Base-by-base conservation (phyloP, 64 coral and sea anemone genomes). In the Montipora sp. region DNA sequence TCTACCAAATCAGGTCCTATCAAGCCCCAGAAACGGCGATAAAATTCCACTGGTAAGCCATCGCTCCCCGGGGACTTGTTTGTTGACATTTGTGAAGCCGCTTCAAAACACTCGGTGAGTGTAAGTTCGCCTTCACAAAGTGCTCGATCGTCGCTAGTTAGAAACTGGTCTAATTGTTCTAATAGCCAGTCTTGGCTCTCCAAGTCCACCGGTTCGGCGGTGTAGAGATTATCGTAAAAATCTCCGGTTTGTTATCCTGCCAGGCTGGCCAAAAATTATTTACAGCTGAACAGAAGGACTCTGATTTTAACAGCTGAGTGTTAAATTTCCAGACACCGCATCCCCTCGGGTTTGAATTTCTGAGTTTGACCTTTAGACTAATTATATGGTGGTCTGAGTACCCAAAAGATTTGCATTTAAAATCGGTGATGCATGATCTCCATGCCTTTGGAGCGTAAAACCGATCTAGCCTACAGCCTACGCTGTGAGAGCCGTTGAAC, bases 151-250 rank as follows among this genome's bases (percentile, higher is more conserved):
- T 45, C 11, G 22, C 7, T 2, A 6, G 23, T 11, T 13, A 75
- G 73, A 3, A 24, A 0, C 2, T 7, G 5, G 5, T 75, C 73
- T 5, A 75, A n/a, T 8, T 13, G 73, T 3, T 75, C 73, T 44
- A 75, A 45, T 7, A 75, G 24, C 24, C 73, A 75, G 8, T 75
- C 8, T 9, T 77, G 78, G 19, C 84, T 47, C 0, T 7, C 1
- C 5, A 16, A 15, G 10, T 92, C 46, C 1, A 65, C 73, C 55
- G 9, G 27, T 63, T 77, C 80, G 15, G 15, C 81, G 5, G 69
- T 85, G 45, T 92, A 85, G 12, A 92, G 73, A 1, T 3, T 4
- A 10, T 66, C 9, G 67, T 92, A 79, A 71, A 79, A 92, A 0
- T 73, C 19, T 1, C 7, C 1, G 6, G 80, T 45, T 44, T 24